phyloP scores from a whole-genome alignment of 2,113 vertebrate genomes.

The Acanthochromis polyacanthus region DNA sequence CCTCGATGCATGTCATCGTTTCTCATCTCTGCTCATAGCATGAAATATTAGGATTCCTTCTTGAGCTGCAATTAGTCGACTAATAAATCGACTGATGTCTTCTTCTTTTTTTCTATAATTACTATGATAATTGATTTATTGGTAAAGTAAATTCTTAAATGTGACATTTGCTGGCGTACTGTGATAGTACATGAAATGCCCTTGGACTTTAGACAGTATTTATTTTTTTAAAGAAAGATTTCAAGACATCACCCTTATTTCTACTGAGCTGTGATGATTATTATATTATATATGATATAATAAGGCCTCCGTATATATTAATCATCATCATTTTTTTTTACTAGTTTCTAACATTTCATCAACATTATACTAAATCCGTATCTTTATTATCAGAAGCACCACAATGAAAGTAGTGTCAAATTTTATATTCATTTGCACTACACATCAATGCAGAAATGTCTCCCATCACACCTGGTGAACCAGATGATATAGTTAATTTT shows the following conservation, averaged over 20 bases:
- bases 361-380: neutral
- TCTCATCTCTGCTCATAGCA: too few species aligned
- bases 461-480: slow-evolving; percentile 6
- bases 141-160: neutral
- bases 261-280: too few species aligned
- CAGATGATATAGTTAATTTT: neutral
- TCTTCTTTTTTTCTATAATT: too few species aligned
- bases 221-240: too few species aligned
- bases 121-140: neutral
- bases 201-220: too few species aligned
- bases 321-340: too few species aligned
- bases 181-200: too few species aligned
- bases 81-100: too few species aligned
- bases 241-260: too few species aligned
- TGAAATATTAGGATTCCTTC: neutral
- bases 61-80: neutral
- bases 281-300: too few species aligned
- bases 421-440: neutral
- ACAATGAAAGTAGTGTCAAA: neutral
- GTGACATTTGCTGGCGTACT: too few species aligned
- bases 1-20: neutral
- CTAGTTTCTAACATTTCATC: neutral
- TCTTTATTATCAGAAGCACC: neutral
- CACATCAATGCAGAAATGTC: neutral
- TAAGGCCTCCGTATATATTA: too few species aligned